Evolutionary conservation across 2,888 invertebrate species (phyloP), one percentile per base, ranked within the genome.

Genomic region (Masnerella sp.): DNA sequence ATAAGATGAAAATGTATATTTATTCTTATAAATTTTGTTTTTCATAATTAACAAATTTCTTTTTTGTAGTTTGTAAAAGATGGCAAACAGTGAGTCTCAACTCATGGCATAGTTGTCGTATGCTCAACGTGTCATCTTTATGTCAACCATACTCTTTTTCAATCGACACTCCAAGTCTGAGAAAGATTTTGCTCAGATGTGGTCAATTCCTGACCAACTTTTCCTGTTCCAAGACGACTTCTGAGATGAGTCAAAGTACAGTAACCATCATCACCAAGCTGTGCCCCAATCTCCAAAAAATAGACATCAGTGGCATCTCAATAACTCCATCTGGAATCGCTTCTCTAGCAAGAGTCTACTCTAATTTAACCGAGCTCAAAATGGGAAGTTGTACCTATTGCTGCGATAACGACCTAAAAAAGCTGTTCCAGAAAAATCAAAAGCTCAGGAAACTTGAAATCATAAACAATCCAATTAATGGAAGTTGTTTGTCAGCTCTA

Each of bases 241-340:
- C 88, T 32, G 84, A 88, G 47, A 88, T 91, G 75, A 88, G 89
- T 79, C 88, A 89, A 80, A 89, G 90, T 79, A 90, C 90, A 14
- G 87, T 90, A 30, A 89, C 90, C 77, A 88, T 89, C 9, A 85
- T 91, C 64, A 90, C 89, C 78, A 90, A 90, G 87, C 89, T 90
- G 81, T 91, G 91, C 75, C 90, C 90, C 5, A 88, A 89, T 81
- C 87, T 91, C 1, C 89, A 89, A 72, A 88, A 87, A 68, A 85
- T 91, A 34, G 89, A 90, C 85, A 88, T 90, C 32, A 78, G 81
- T 1, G 88, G 88, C 14, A 88, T 91, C 84, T 85, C 88, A 65
- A 88, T 90, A 0, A 89, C 89, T 68, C 89, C 89, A 75, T 89
- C 90, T 86, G 90, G 90, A 28, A 80, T 88, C 43, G 67, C 76